A percentile compares a stretch with the other conserved stretches of the same genome.
phyloP scores from a whole-genome alignment of 2,113 vertebrate genomes.

The Salvelinus fontinalis region DNA sequence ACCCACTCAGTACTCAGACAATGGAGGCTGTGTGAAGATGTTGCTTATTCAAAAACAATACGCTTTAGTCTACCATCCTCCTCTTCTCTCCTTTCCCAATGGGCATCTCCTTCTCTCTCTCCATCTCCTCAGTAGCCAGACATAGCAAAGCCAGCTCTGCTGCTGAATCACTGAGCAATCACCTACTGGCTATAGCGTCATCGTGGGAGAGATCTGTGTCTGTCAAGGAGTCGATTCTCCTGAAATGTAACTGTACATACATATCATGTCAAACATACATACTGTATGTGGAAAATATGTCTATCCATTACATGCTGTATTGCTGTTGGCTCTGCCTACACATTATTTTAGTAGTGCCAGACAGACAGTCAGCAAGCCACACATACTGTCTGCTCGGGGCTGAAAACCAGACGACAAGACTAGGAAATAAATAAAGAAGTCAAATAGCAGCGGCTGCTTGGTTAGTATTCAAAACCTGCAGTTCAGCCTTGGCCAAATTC shows the following conservation, averaged over 20 bases:
- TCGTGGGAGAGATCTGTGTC: background rate
- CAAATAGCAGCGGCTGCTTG: constrained; percentile 6
- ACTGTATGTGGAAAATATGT: too few relatives aligned
- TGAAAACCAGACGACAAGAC: background rate
- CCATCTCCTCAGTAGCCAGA: constrained; percentile 5
- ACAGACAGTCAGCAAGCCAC: too few relatives aligned
- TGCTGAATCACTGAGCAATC: background rate
- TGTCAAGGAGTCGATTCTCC: too few relatives aligned
- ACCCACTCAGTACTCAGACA: constrained; percentile 60
- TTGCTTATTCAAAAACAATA: too few relatives aligned
- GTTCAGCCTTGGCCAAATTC: constrained; percentile 15
- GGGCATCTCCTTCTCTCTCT: too few relatives aligned
- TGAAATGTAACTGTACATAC: background rate
- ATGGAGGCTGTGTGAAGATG: too few relatives aligned
- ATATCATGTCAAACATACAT: background rate
- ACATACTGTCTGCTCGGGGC: background rate
- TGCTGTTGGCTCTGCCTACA: too few relatives aligned
- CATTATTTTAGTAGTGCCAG: too few relatives aligned
- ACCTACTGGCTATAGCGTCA: background rate
- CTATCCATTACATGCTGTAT: too few relatives aligned
- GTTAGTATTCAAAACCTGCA: constrained; percentile 23
- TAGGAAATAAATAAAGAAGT: constrained; percentile 16
- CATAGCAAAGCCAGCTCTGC: background rate
- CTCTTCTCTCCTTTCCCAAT: background rate
- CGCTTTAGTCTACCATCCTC: background rate